Percentiles rank a stretch among this genome's conserved stretches.
Evolutionary conservation across 2,113 vertebrate species (phyloP).

Genomic region (Cavia porcellus): DNA sequence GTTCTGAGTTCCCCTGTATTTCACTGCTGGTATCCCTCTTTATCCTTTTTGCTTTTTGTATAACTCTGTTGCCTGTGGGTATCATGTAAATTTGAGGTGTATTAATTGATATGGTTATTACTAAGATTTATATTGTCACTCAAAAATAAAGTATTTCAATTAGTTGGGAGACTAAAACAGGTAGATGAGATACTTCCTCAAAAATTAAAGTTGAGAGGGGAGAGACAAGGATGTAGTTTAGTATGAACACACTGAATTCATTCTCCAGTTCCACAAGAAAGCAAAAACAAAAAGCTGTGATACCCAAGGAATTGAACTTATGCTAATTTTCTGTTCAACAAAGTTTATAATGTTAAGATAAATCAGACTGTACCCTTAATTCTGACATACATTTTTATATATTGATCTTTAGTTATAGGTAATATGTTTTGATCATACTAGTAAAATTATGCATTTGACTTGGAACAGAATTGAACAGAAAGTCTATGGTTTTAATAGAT

Average conservation of each 20-base stretch:
- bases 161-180: not conserved
- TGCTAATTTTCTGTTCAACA: not conserved
- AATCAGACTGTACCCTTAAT: not conserved
- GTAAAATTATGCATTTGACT: not conserved
- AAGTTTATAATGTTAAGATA: slow-evolving; percentile 7
- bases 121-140: not conserved
- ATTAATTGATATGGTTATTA: not conserved
- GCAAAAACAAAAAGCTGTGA: not conserved
- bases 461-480: not conserved
- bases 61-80: not conserved
- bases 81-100: not conserved
- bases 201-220: not conserved
- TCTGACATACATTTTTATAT: not conserved
- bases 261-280: not conserved
- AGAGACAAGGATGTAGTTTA: not conserved
- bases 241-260: not conserved
- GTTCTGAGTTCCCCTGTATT: not conserved
- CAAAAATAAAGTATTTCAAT: not conserved
- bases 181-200: not conserved
- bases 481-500: slow-evolving; percentile 6
- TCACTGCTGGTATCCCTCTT: not conserved
- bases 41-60: not conserved
- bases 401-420: not conserved
- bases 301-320: not conserved
- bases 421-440: not conserved